phyloP scores from a whole-genome alignment of 2,797 vertebrate species.

The Sylvia borin region DNA sequence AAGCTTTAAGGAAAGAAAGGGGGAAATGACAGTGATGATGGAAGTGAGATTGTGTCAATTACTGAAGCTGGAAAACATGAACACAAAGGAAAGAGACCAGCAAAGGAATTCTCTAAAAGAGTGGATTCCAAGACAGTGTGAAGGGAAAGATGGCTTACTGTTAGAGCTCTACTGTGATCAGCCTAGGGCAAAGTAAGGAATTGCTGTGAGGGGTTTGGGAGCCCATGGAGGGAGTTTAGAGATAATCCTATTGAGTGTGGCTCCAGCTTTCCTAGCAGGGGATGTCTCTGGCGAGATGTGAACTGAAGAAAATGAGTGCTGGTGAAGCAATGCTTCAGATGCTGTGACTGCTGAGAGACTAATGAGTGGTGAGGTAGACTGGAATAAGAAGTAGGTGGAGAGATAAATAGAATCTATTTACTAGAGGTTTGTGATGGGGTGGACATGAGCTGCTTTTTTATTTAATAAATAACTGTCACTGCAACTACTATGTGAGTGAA shows the following conservation, averaged over 20 bases:
- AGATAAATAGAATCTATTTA: slow-evolving; percentile 15
- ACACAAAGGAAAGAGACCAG: neutral
- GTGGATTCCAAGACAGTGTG: neutral
- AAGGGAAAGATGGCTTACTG: neutral
- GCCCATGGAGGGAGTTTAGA: neutral
- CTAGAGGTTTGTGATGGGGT: neutral
- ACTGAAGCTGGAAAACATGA: neutral
- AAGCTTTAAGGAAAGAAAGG: neutral
- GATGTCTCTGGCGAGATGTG: neutral
- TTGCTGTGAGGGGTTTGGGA: neutral
- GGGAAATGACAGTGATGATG: fast-evolving
- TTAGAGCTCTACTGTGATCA: neutral
- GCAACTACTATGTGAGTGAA: neutral
- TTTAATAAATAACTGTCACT: slow-evolving; percentile 14
- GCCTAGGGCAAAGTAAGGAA: neutral
- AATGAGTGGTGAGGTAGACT: neutral
- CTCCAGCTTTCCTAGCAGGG: neutral
- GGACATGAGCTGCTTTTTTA: neutral
- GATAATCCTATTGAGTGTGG: neutral
- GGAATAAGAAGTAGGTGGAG: neutral
- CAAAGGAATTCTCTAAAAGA: neutral
- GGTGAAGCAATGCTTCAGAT: neutral
- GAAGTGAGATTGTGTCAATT: neutral
- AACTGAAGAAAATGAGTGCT: neutral
- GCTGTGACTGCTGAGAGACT: neutral